A percentile compares a stretch with the other conserved stretches of the same genome.
These are phyloP conservation scores for Xiphophorus hellerii DNA, from an alignment of 2,113 vertebrate genomes.

Conservation along the genomic window DNA sequence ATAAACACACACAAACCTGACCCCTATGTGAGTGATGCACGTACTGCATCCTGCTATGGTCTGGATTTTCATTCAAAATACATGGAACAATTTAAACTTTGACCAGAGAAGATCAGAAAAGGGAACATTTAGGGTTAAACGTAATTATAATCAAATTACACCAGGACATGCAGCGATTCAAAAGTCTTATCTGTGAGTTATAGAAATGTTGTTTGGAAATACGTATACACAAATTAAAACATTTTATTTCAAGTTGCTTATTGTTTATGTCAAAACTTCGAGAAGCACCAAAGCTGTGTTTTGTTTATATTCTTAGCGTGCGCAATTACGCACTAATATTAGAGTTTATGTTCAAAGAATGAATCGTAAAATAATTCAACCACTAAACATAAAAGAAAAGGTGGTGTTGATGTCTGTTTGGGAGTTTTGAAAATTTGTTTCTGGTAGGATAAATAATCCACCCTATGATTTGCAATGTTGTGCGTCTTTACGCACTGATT, in stretches of 20 bases:
- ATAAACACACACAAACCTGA: constrained; percentile 43
- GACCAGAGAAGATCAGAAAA: neutral
- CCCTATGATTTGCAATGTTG: neutral
- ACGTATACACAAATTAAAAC: neutral
- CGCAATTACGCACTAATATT: constrained; percentile 47
- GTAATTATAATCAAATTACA: neutral
- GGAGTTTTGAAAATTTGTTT: neutral
- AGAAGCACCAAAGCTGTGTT: neutral
- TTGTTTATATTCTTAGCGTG: neutral
- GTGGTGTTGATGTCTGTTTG: neutral
- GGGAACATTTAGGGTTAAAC: neutral
- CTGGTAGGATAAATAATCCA: neutral
- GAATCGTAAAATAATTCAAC: neutral
- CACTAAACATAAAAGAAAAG: neutral
- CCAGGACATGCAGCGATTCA: too few relatives aligned
- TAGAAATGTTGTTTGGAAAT: neutral
- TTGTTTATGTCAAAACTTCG: neutral
- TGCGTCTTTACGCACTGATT: constrained; percentile 50
- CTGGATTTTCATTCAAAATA: neutral
- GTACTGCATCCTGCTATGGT: constrained; percentile 38
- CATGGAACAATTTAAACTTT: neutral
- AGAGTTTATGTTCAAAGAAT: neutral
- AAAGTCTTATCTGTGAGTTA: neutral
- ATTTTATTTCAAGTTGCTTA: neutral
- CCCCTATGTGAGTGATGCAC: constrained; percentile 37